Evolutionary conservation across 2,113 vertebrate species (phyloP).

Genomic region (Apaloderma vittatum): DNA sequence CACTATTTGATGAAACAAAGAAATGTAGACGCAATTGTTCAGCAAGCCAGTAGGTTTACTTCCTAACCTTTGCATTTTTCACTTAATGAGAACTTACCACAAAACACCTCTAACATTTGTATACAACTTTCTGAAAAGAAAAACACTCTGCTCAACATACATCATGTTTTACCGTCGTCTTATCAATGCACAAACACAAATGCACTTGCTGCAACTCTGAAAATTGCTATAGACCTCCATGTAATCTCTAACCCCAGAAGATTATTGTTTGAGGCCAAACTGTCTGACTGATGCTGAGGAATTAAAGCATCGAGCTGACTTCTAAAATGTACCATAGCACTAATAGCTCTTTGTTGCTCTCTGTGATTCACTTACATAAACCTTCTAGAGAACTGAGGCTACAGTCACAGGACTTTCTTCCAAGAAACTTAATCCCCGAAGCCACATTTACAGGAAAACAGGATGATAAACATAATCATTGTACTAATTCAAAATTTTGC

Average conservation of each 20-base stretch:
- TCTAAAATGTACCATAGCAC: not conserved
- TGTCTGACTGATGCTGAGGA: not conserved
- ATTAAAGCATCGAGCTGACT: not conserved
- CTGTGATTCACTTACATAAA: not conserved
- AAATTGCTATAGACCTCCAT: not conserved
- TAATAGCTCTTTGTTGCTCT: not conserved
- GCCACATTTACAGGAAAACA: constrained; percentile 36
- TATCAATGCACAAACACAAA: not conserved
- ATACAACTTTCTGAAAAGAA: not conserved
- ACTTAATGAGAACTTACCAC: not conserved
- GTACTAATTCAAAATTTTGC: not conserved
- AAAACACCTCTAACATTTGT: not conserved
- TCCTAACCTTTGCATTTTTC: not conserved
- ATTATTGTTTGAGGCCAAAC: not conserved
- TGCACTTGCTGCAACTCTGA: not conserved
- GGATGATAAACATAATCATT: not conserved
- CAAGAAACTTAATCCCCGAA: constrained; percentile 39
- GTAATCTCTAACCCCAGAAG: not conserved
- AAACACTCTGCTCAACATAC: not conserved
- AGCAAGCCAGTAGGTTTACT: not conserved
- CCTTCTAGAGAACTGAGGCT: not conserved
- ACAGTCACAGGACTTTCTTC: not conserved
- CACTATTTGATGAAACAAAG: not conserved
- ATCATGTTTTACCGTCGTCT: not conserved
- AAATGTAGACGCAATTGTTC: not conserved